Evolutionary conservation across 2,113 vertebrate genomes (phyloP).

Genomic region (Protomyctophum bolini): DNA sequence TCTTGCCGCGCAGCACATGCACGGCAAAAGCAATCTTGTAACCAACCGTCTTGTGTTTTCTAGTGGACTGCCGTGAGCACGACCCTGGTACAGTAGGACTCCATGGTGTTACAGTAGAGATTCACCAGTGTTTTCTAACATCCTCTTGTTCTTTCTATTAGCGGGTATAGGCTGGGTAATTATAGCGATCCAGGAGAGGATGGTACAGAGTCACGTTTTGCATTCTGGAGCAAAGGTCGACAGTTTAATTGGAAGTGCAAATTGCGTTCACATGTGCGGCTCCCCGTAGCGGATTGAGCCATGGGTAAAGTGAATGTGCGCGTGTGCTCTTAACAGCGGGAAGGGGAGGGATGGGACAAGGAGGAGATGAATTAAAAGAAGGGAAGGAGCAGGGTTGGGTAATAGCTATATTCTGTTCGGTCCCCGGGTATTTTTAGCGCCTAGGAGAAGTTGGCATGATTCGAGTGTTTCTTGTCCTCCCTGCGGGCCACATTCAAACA

Average conservation of each 20-base stretch:
- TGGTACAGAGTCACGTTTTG: slow-evolving; percentile 79
- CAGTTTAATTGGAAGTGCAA: slow-evolving; percentile 94
- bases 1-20: too few relatives aligned
- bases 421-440: slow-evolving; percentile 65
- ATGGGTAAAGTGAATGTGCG: slow-evolving; percentile 55
- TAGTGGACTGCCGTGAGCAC: not conserved
- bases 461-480: slow-evolving; percentile 41
- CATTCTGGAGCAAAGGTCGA: slow-evolving; percentile 87
- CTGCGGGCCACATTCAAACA: slow-evolving; percentile 27
- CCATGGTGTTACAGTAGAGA: not conserved
- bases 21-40: too few relatives aligned
- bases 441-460: slow-evolving; percentile 43
- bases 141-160: slow-evolving; percentile 35
- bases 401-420: slow-evolving; percentile 58
- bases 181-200: slow-evolving; percentile 76
- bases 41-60: too few relatives aligned
- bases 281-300: slow-evolving; percentile 85
- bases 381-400: slow-evolving; percentile 14
- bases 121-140: slow-evolving; percentile 25
- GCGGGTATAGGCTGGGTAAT: slow-evolving; percentile 54
- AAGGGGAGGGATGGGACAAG: too few relatives aligned
- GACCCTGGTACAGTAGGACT: slow-evolving; percentile 3
- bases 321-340: slow-evolving; percentile 49
- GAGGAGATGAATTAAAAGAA: slow-evolving; percentile 41
- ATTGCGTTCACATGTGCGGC: slow-evolving; percentile 88